These are phyloP conservation scores for Napeogenes inachia DNA, from an alignment of 2,888 invertebrate genomes.

Conservation along the genomic window DNA sequence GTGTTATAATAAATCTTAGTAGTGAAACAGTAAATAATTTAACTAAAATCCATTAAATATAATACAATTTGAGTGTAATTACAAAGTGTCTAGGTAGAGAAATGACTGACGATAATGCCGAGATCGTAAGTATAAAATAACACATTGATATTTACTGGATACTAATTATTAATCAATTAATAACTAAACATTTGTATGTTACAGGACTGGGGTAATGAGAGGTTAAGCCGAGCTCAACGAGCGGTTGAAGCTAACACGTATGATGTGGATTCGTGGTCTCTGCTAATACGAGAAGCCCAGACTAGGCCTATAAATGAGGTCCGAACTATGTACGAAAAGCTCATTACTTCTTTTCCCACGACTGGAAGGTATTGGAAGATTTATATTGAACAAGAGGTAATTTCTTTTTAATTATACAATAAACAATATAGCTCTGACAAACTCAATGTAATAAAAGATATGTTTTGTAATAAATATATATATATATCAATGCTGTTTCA, in stretches of 20 bases:
- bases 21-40: too few species aligned
- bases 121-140: slow-evolving; percentile 49
- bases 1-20: neutral
- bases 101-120: slow-evolving; percentile 46
- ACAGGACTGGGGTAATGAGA: slow-evolving; percentile 93
- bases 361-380: slow-evolving; percentile 99
- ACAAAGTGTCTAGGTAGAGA: slow-evolving; percentile 23
- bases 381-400: slow-evolving; percentile 97
- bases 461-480: neutral
- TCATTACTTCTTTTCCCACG: slow-evolving; percentile 96
- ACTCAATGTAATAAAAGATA: neutral
- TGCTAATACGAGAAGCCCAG: slow-evolving; percentile 95
- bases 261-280: slow-evolving; percentile 98
- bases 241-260: slow-evolving; percentile 92
- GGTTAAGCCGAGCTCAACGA: slow-evolving; percentile 88
- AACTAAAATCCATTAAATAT: neutral
- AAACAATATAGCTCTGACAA: neutral
- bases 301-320: slow-evolving; percentile 92
- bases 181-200: neutral
- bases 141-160: neutral
- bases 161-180: neutral
- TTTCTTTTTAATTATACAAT: too few species aligned
- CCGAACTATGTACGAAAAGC: slow-evolving; percentile 92
- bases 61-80: neutral
- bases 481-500: slow-evolving; percentile 33